These are phyloP conservation scores for Brachyrhaphis roseni DNA, from an alignment of 2,797 vertebrate species.

Conservation along the genomic window DNA sequence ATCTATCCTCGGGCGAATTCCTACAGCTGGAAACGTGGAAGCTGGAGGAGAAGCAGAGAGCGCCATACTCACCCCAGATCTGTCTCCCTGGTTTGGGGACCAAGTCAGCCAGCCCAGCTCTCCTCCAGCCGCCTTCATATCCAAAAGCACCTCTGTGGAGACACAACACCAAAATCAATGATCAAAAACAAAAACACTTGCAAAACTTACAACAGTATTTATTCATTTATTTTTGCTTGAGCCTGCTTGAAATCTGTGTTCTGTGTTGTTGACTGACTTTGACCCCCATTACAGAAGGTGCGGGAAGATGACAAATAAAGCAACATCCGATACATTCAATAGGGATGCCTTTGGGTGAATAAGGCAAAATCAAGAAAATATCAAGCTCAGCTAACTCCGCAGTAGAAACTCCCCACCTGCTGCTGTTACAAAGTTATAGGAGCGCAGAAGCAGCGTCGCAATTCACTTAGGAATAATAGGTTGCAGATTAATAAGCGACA, in stretches of 20 bases:
- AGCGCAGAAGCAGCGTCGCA: constrained; percentile 19
- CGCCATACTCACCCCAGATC: constrained; percentile 86
- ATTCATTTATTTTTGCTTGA: not conserved
- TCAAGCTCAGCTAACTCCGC: not conserved
- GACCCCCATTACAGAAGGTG: not conserved
- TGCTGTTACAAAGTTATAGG: constrained; percentile 16
- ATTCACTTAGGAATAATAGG: not conserved
- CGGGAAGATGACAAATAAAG: not conserved
- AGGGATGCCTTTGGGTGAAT: not conserved
- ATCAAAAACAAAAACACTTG: not conserved
- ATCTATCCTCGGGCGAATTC: constrained; percentile 57
- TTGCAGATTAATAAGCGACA: too few relatives aligned
- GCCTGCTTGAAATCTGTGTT: not conserved
- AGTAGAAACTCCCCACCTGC: constrained; percentile 55
- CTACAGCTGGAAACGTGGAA: constrained; percentile 41
- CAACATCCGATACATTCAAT: not conserved
- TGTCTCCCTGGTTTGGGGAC: constrained; percentile 79
- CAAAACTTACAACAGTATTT: not conserved
- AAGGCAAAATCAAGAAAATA: not conserved
- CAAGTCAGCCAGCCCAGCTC: constrained; percentile 95
- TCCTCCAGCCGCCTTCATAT: constrained; percentile 89
- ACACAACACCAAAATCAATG: constrained; percentile 14
- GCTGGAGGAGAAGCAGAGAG: constrained; percentile 24
- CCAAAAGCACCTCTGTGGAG: constrained; percentile 90
- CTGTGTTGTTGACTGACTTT: not conserved